Conservation (phyloP, 2,113 vertebrate species). For the Plotosus lineatus region DNA sequence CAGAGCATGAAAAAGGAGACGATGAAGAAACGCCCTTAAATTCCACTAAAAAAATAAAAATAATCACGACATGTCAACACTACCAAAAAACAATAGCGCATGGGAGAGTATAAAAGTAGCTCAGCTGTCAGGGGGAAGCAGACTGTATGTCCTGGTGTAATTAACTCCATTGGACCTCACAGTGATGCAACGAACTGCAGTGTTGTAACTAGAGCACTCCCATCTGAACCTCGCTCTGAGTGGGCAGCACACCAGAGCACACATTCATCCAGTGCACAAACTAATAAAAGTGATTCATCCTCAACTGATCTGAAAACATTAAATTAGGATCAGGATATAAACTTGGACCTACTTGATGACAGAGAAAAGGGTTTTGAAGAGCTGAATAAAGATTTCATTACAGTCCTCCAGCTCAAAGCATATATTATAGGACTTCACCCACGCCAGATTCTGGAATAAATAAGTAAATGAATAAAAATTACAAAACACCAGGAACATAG, state of each 20-base stretch:
- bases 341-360: conserved; percentile 96
- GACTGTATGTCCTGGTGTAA: too few relatives aligned
- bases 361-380: conserved; percentile 98
- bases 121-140: too few relatives aligned
- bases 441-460: conserved; percentile 88
- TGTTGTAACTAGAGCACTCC: neutral
- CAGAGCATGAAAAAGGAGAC: too few relatives aligned
- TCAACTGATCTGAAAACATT: neutral
- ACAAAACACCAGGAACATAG: neutral
- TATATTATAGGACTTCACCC: conserved; percentile 99
- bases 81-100: too few relatives aligned
- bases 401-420: conserved; percentile 99
- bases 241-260: neutral
- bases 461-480: conserved; percentile 1
- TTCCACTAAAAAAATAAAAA: too few relatives aligned
- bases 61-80: too few relatives aligned
- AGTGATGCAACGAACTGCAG: neutral
- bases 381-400: conserved; percentile 99
- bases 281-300: neutral
- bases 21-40: too few relatives aligned
- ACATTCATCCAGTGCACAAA: neutral
- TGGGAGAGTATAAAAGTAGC: too few relatives aligned
- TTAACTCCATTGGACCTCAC: neutral
- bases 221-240: neutral
- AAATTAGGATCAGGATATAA: neutral